Evolutionary conservation across 2,113 vertebrate genomes (phyloP), one percentile per base, ranked within the genome.

Genomic region (Ictalurus furcatus): DNA sequence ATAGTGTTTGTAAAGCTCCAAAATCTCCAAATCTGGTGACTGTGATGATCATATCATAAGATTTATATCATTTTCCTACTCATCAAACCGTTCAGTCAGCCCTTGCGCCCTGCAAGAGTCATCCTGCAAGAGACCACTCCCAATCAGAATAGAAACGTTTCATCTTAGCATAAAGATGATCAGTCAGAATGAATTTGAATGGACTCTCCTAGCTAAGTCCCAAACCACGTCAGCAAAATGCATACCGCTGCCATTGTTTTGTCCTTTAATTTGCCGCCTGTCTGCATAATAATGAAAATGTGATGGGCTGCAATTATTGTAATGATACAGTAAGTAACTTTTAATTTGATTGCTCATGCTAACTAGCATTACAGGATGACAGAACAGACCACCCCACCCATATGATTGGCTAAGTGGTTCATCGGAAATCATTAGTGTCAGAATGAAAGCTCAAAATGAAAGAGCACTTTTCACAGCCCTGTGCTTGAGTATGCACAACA

Each of bases 241-340:
- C 11, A 65, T 44, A 52, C 82, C 59, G 28, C 34, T 28, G 40
- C 25, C 61, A n/a, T 25, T 0, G 23, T 8, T 44, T 61, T 61
- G 56, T 83, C n/a, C 30, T 37, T 40, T 3, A 67, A n/a, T 85
- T 85, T 69, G 61, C 67, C 23, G 23, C 12, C 61, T 48, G 83
- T 48, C 83, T 67, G 83, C 83, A 48, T 44, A 67, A 6, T 67
- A 67, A 84, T 67, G 23, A 52, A 67, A 30, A n/a, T 67, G n/a
- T 67, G 17, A 85, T 85, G 3, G 6, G 61, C 40, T n/a, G 25
- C 63, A 19, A 52, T 85, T 85, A 67, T 67, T 14, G 21, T 40
- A 44, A 84, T 84, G 44, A 84, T 65, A 44, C 59, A 7, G 59
- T 65, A 65, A 84, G 65, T 61, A 84, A 65, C 59, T 65, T 85